phyloP scores from a whole-genome alignment of 1,140 invertebrate species.

The Euwallacea similis region DNA sequence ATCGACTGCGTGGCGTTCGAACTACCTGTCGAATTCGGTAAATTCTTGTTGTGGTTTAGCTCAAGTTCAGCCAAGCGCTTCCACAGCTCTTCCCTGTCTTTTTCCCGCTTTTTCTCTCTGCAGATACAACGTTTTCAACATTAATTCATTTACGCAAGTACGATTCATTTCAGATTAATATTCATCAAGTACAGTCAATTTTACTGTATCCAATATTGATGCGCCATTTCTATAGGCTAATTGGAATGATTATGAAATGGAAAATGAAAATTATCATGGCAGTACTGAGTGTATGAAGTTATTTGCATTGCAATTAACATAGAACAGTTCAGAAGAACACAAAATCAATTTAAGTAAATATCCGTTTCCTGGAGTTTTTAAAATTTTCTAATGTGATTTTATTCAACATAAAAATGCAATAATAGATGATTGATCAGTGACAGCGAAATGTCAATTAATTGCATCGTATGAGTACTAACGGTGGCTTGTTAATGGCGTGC shows the following conservation, averaged over 20 bases:
- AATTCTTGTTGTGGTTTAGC: conserved; percentile 59
- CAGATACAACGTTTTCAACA: conserved; percentile 41
- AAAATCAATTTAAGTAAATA: too few relatives aligned
- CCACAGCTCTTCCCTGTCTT: conserved; percentile 93
- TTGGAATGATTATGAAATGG: too few relatives aligned
- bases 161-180: background rate
- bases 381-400: background rate
- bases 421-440: too few relatives aligned
- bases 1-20: conserved; percentile 17
- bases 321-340: too few relatives aligned
- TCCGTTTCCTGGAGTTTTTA: too few relatives aligned
- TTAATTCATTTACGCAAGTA: background rate
- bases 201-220: background rate
- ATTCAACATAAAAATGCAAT: background rate
- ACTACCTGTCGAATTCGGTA: conserved; percentile 32
- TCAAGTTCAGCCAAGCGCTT: conserved; percentile 86
- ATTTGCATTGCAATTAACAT: too few relatives aligned
- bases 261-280: too few relatives aligned
- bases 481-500: background rate
- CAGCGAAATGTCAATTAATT: too few relatives aligned
- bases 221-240: too few relatives aligned
- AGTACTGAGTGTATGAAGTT: too few relatives aligned
- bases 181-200: background rate
- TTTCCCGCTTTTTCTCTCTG: conserved; percentile 93
- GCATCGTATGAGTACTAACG: too few relatives aligned